phyloP scores from a whole-genome alignment of 2,113 vertebrate genomes.

The Taurulus bubalis region DNA sequence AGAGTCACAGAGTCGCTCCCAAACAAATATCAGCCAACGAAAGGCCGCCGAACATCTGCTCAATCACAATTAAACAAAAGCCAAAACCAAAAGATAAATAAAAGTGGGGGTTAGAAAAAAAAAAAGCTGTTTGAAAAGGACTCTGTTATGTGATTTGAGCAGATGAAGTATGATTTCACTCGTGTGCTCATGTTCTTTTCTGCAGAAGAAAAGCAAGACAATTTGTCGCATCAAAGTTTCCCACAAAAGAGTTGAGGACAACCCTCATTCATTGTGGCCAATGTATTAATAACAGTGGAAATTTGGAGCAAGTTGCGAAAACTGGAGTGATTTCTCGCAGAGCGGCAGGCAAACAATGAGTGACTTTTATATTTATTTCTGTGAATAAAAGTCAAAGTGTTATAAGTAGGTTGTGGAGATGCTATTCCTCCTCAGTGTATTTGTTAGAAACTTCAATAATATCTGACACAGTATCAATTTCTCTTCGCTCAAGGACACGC shows the following conservation, averaged over 20 bases:
- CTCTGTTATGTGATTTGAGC: background rate
- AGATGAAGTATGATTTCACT: constrained; percentile 13
- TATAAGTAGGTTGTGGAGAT: constrained; percentile 65
- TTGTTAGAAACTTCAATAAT: constrained; percentile 75
- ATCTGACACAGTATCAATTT: constrained; percentile 76
- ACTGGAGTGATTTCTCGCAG: background rate
- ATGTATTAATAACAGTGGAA: background rate
- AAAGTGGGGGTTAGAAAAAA: constrained; percentile 35
- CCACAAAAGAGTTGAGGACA: background rate
- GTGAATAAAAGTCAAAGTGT: constrained; percentile 44
- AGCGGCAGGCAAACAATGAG: background rate
- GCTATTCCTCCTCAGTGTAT: constrained; percentile 51
- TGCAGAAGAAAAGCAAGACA: no score
- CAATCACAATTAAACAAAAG: constrained; percentile 48
- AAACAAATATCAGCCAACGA: constrained; percentile 56
- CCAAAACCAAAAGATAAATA: constrained; percentile 23
- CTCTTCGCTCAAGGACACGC: constrained; percentile 67
- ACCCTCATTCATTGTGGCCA: background rate
- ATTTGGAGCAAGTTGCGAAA: background rate
- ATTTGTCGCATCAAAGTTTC: background rate
- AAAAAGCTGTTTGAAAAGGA: no score
- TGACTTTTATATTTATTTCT: background rate
- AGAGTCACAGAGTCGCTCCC: constrained; percentile 35
- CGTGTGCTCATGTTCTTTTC: background rate
- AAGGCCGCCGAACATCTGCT: constrained; percentile 53